These are phyloP conservation scores for Actenoides hombroni DNA, from an alignment of 2,113 vertebrate species.

Conservation along the genomic window DNA sequence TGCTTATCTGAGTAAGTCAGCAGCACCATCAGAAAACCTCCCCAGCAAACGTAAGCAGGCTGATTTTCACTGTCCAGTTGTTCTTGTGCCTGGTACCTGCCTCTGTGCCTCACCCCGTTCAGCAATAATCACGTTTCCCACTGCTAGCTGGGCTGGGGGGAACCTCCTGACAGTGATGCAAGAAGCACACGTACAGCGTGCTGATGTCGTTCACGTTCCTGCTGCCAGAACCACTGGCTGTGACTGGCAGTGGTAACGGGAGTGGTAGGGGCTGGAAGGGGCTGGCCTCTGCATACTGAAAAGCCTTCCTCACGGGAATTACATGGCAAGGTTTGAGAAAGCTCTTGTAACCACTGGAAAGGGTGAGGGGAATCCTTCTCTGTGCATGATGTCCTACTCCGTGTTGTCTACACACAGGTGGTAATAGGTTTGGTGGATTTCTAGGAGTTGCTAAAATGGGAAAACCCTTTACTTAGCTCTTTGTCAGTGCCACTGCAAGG, in stretches of 20 bases:
- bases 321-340: background rate
- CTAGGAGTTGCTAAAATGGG: background rate
- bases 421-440: background rate
- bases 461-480: background rate
- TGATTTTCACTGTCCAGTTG: background rate
- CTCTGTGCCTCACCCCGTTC: background rate
- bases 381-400: background rate
- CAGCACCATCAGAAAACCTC: background rate
- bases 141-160: background rate
- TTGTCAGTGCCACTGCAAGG: background rate
- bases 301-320: background rate
- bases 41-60: background rate
- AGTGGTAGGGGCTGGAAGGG: background rate
- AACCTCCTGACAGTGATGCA: background rate
- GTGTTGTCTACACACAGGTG: background rate
- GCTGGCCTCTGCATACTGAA: background rate
- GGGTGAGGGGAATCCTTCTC: background rate
- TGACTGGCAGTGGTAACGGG: rapidly evolving
- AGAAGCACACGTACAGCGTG: background rate
- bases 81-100: background rate
- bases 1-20: background rate
- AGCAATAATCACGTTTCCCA: background rate
- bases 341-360: background rate
- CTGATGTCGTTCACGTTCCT: background rate
- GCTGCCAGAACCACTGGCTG: background rate